A percentile compares a stretch with the other conserved stretches of the same genome.
Evolutionary conservation across 2,797 vertebrate species (phyloP).

Genomic region (Tangara arthus): DNA sequence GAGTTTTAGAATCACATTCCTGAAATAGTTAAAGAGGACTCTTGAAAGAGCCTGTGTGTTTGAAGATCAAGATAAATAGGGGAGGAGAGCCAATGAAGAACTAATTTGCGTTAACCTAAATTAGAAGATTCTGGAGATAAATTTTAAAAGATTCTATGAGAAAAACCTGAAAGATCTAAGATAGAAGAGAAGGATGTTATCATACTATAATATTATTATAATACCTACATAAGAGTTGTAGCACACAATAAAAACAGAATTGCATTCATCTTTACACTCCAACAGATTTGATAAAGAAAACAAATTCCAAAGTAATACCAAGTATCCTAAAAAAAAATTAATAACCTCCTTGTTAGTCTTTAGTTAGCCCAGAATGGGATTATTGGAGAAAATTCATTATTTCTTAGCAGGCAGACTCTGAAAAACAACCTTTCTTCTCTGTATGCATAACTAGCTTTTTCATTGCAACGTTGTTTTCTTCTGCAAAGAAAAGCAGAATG

Average conservation of each 20-base stretch:
- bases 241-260: background rate
- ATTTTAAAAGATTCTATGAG: background rate
- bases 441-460: background rate
- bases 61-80: background rate
- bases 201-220: background rate
- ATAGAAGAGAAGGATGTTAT: background rate
- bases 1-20: background rate
- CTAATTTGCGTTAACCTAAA: background rate
- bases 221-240: background rate
- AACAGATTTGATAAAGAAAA: background rate
- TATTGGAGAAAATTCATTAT: background rate
- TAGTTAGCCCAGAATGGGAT: background rate
- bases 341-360: background rate
- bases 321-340: background rate
- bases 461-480: background rate
- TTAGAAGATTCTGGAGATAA: background rate
- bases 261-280: background rate
- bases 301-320: background rate
- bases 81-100: background rate
- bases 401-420: background rate
- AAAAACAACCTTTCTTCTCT: background rate
- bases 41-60: background rate
- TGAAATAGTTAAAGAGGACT: background rate
- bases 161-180: background rate
- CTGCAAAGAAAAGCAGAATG: background rate